Conservation (phyloP, 2,888 invertebrate genomes). For the Campoletis raptor region DNA sequence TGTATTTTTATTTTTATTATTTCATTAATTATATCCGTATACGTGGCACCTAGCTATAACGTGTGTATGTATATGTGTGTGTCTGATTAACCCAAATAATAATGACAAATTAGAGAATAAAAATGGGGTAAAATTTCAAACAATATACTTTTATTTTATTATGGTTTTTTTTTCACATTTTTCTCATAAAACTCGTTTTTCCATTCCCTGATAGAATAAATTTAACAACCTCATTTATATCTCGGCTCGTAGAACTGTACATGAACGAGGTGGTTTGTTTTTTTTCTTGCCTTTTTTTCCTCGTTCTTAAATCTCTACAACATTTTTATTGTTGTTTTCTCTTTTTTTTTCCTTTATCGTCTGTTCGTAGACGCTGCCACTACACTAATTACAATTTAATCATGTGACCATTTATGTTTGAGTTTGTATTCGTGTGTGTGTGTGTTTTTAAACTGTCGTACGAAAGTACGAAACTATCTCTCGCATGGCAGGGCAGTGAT, state of each 20-base stretch:
- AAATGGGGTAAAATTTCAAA: constrained; percentile 46
- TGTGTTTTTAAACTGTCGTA: neutral
- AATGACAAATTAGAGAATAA: constrained; percentile 46
- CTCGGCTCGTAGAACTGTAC: constrained; percentile 60
- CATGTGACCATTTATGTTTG: constrained; percentile 18
- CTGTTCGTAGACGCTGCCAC: constrained; percentile 51
- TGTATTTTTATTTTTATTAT: constrained; percentile 66
- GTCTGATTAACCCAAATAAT: constrained; percentile 46
- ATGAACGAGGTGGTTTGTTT: constrained; percentile 26
- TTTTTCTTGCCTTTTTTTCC: constrained; percentile 7
- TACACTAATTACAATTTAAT: constrained; percentile 52
- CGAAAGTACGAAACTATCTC: constrained; percentile 18
- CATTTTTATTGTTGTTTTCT: constrained; percentile 35
- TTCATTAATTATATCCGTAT: constrained; percentile 67
- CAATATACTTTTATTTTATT: constrained; percentile 18
- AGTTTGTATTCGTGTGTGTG: constrained; percentile 12
- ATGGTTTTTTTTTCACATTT: constrained; percentile 9
- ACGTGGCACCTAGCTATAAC: constrained; percentile 67
- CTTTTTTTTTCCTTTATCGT: neutral
- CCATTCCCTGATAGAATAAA: constrained; percentile 45
- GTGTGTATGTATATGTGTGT: constrained; percentile 38
- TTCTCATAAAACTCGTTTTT: constrained; percentile 44
- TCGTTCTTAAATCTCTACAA: constrained; percentile 32
- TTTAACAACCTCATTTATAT: constrained; percentile 46
- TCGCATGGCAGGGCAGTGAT: constrained; percentile 45